Conservation (phyloP, 2,888 invertebrate genomes). For the Nemotelus pantherinus region DNA sequence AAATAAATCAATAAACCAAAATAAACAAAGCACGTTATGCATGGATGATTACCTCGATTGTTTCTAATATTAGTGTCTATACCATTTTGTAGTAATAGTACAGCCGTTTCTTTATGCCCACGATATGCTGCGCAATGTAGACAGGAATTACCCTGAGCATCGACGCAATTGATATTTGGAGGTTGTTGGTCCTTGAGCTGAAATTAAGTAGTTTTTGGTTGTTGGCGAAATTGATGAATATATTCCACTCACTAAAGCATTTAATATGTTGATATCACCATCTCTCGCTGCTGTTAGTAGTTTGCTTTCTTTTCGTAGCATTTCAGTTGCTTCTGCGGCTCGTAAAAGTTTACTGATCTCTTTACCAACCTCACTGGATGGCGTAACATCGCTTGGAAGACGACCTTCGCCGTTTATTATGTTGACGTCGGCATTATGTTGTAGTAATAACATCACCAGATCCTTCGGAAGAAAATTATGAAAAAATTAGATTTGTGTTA, state of each 20-base stretch:
- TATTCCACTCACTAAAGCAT: constrained; percentile 67
- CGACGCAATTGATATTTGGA: constrained; percentile 73
- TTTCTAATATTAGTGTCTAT: constrained; percentile 72
- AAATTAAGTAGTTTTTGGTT: constrained; percentile 47
- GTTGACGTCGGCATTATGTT: constrained; percentile 72
- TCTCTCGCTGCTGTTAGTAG: constrained; percentile 71
- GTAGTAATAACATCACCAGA: constrained; percentile 70
- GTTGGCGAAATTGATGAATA: constrained; percentile 11
- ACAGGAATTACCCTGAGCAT: constrained; percentile 73
- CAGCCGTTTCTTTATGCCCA: constrained; percentile 72
- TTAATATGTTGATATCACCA: constrained; percentile 69
- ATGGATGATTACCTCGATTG: constrained; percentile 66
- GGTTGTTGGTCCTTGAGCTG: constrained; percentile 69
- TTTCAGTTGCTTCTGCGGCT: constrained; percentile 71
- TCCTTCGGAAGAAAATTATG: constrained; percentile 64
- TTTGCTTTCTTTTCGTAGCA: constrained; percentile 67
- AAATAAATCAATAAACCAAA: constrained; percentile 28
- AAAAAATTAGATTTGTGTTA: not conserved
- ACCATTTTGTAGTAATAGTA: constrained; percentile 73
- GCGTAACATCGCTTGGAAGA: constrained; percentile 69
- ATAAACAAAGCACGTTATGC: constrained; percentile 6
- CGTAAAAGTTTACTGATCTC: constrained; percentile 68
- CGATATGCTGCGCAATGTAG: constrained; percentile 74
- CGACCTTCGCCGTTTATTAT: constrained; percentile 74
- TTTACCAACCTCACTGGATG: constrained; percentile 66